Base-by-base conservation (phyloP, 1,140 invertebrate genomes). In the Sogatella furcifera region DNA sequence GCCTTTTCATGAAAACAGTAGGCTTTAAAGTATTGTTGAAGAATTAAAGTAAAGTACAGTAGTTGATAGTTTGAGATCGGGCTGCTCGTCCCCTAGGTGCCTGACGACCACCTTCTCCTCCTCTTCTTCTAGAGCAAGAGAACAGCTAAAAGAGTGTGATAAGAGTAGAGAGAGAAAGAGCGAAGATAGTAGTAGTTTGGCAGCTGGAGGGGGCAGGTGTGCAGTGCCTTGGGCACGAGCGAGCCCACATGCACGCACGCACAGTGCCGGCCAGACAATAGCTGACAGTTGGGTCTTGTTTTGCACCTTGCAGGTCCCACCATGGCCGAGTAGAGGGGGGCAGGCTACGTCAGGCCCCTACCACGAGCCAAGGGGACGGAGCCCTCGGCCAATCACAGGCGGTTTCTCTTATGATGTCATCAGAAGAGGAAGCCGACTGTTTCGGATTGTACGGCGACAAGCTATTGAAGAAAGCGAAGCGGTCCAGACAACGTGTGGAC, bases 401-500 rank as follows among this genome's bases (percentile, higher is more conserved):
- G 76, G 72, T 69, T 70, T 76, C 78, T 84, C 86, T 84, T 88
- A 90, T 90, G 88, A 91, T 91, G 88, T 91, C 89, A 90, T 90
- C 88, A 85, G 89, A 90, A 85, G 88, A 90, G 88, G 88, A 90
- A 81, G 85, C 85, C 79, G 84, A 86, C 78, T 84, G 83, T 81
- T 89, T 88, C 83, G 86, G 86, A 81, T 85, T 89, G 85, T 90
- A 86, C 82, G 87, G 84, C 84, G 87, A 88, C 84, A 85, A 83
- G 78, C 85, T 90, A 78, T 80, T 89, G 80, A 89, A 90, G 83
- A 92, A 92, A 83, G 78, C 81, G 78, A 90, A 90, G 81, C 84
- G 89, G 80, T 88, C 87, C 78, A 86, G 90, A 85, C 89, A 92
- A 83, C 85, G 90, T 80, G 89, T 92, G 79, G 90, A 93, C 85